Conservation (phyloP, 2,113 vertebrate genomes). For the Delphinapterus leucas region DNA sequence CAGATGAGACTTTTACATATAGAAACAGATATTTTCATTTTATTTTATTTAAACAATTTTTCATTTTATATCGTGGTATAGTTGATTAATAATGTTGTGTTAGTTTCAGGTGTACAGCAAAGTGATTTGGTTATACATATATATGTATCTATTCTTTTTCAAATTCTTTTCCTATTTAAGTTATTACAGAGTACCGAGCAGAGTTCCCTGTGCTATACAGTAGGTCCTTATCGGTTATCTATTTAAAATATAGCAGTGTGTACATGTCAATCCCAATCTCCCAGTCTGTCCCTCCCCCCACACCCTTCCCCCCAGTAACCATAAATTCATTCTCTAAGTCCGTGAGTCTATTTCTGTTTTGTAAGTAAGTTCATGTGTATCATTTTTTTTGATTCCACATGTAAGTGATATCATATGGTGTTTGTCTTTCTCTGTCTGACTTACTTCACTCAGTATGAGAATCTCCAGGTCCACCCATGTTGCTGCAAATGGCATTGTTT, state of each 20-base stretch:
- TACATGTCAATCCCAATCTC: not conserved
- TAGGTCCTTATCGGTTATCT: too few species aligned
- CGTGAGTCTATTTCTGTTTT: not conserved
- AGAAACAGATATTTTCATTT: not conserved
- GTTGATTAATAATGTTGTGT: not conserved
- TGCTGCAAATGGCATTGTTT: not conserved
- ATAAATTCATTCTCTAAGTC: not conserved
- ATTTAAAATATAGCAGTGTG: too few species aligned
- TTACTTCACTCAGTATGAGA: not conserved
- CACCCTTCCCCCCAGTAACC: not conserved
- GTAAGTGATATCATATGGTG: not conserved
- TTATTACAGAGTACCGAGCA: too few species aligned
- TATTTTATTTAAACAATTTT: accelerated
- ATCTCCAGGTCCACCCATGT: not conserved
- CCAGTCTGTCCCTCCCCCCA: not conserved
- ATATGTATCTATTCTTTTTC: too few species aligned
- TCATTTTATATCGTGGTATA: not conserved
- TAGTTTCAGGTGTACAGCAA: too few species aligned
- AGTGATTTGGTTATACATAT: too few species aligned
- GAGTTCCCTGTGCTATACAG: too few species aligned
- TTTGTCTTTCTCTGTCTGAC: not conserved
- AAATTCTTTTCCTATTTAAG: too few species aligned
- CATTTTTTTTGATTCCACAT: not conserved
- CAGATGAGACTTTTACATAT: not conserved
- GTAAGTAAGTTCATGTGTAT: not conserved